Conservation (phyloP, 2,888 invertebrate species). For the Pseudoips prasinana region DNA sequence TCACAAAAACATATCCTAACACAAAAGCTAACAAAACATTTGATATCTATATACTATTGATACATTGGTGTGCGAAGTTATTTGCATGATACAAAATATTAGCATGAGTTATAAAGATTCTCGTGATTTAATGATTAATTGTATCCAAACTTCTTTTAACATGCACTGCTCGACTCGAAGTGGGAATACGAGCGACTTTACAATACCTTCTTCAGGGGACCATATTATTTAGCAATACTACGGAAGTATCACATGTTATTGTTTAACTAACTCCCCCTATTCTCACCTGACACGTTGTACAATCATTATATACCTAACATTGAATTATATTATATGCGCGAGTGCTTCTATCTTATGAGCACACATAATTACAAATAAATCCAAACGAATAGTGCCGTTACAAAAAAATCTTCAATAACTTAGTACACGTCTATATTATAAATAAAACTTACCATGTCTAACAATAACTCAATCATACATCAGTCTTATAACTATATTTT, state of each 20-base stretch:
- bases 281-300: constrained; percentile 33
- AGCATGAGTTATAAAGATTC: constrained; percentile 45
- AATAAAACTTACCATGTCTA: constrained; percentile 37
- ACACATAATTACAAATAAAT: constrained; percentile 42
- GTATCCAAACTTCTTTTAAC: constrained; percentile 21
- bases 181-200: constrained; percentile 24
- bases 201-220: constrained; percentile 48
- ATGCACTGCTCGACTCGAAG: constrained; percentile 13
- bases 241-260: constrained; percentile 59
- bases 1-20: constrained; percentile 41
- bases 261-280: constrained; percentile 41
- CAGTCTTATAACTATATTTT: constrained; percentile 77
- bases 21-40: constrained; percentile 58
- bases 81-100: constrained; percentile 55
- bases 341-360: constrained; percentile 36
- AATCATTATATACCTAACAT: constrained; percentile 46
- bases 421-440: constrained; percentile 22
- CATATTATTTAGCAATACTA: constrained; percentile 34
- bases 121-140: constrained; percentile 23
- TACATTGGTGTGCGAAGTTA: constrained; percentile 56
- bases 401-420: constrained; percentile 36
- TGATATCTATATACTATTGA: constrained; percentile 44
- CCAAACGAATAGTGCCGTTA: constrained; percentile 63
- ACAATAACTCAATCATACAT: constrained; percentile 63
- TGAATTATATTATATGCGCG: constrained; percentile 42